Base-by-base conservation (phyloP, 2,888 invertebrate genomes). In the Aelia acuminata region DNA sequence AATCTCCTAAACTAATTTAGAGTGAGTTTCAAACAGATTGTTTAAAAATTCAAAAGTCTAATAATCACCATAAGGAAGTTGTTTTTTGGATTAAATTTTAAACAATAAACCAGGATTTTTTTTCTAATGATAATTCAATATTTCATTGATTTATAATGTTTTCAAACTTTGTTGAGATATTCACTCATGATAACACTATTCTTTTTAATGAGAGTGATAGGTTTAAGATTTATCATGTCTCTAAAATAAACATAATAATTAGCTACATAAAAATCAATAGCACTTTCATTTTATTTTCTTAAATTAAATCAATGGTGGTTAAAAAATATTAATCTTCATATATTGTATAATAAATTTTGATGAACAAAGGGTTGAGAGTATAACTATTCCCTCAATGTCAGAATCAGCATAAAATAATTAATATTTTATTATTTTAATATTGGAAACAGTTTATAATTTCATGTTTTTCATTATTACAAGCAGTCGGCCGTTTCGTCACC, bases 401-500 rank as follows among this genome's bases (percentile, higher is more conserved):
- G 35, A 31, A 35, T 70, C 18, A 70, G 13, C 8, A 31, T 8
- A 18, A 26, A 57, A 57, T 26, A 57, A 53, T 8, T 10, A 53
- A 53, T 15, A 15, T 15, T 26, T 57, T 26, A 53, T 70, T 35
- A 18, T 70, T 8, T 18, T 35, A 1, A 22, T 15, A 57, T 57
- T 57, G 4, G 13, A 57, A 70, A 35, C 7, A 0, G 31, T 35
- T 70, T 35, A 1, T 70, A 70, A 31, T 70, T 35, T 35, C 26
- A 70, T n/a, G 5, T 18, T 70, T 70, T 31, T 35, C 18, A 35
- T 70, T 7, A 35, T 70, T 15, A 20, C 31, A 35, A 35, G 18
- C 26, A 70, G 35, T 35, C 31, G 20, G 35, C 63, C 63, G 63
- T 70, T 70, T 70, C 63, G 63, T 70, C 63, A 70, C 63, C 63